phyloP scores from a whole-genome alignment of 2,888 invertebrate genomes.

The Oscheius sp. region DNA sequence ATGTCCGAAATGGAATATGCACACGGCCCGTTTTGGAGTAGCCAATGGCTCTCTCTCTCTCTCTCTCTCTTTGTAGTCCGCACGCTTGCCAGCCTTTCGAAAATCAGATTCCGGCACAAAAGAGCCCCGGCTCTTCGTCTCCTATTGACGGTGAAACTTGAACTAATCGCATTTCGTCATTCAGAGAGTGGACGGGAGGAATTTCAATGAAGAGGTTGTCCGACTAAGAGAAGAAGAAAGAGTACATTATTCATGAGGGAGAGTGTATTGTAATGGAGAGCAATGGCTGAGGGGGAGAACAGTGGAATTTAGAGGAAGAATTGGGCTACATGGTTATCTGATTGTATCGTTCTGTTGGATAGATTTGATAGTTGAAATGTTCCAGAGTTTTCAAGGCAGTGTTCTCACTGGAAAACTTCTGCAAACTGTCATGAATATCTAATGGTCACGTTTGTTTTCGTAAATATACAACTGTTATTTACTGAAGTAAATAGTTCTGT shows the following conservation, averaged over 20 bases:
- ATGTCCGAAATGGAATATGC: conserved; percentile 34
- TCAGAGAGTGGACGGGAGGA: background rate
- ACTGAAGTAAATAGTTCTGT: too few species aligned
- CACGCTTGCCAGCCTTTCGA: background rate
- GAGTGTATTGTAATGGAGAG: background rate
- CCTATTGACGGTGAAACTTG: conserved; percentile 25
- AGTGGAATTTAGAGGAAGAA: background rate
- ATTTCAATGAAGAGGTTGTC: conserved; percentile 26
- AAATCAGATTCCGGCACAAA: conserved; percentile 29
- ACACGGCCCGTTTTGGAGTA: conserved; percentile 1
- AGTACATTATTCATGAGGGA: conserved; percentile 5
- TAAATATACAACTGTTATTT: too few species aligned
- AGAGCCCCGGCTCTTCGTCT: conserved; percentile 2
- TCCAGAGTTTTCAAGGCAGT: background rate
- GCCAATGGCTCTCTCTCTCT: too few species aligned
- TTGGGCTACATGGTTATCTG: background rate
- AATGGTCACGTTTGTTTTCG: too few species aligned
- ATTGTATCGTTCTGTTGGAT: too few species aligned
- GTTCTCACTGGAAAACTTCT: background rate
- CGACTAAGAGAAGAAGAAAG: background rate
- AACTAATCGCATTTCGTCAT: conserved; percentile 27
- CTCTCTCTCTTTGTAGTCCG: too few species aligned
- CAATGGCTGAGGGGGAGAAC: background rate
- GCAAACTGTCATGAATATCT: too few species aligned
- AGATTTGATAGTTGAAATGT: too few species aligned